Percentiles rank a stretch among this genome's conserved stretches.
These are phyloP conservation scores for Neostethus bicornis DNA, from an alignment of 2,797 vertebrate species.

Conservation along the genomic window DNA sequence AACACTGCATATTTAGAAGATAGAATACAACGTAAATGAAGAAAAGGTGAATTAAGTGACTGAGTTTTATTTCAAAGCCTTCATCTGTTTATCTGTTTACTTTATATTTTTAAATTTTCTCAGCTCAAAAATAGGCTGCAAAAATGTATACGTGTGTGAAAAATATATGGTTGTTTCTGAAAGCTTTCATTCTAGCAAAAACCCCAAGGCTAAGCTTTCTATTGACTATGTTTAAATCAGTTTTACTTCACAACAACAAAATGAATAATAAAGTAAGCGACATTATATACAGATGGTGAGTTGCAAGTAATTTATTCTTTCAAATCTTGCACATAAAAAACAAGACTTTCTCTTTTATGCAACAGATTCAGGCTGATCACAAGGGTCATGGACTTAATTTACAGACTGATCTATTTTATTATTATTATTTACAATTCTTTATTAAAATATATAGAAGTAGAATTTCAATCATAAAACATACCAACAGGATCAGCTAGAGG, in stretches of 20 bases:
- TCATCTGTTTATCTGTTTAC: constrained; percentile 12
- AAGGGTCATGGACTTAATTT: constrained; percentile 35
- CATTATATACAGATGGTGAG: neutral
- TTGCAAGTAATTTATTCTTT: constrained; percentile 18
- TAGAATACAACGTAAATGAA: neutral
- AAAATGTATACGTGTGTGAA: constrained; percentile 4
- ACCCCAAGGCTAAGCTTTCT: neutral
- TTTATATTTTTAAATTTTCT: constrained; percentile 12
- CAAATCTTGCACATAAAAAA: constrained; percentile 2
- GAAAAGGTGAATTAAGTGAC: neutral
- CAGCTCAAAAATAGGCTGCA: constrained; percentile 17
- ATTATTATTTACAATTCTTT: constrained; percentile 30
- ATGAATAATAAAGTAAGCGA: neutral
- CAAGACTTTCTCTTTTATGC: constrained; percentile 1
- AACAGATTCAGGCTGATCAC: constrained; percentile 27
- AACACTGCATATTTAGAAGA: constrained; percentile 7
- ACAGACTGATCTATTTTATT: constrained; percentile 45
- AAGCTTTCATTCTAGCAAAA: neutral
- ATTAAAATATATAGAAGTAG: constrained; percentile 3
- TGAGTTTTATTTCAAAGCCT: constrained; percentile 24
- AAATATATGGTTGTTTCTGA: constrained; percentile 1
- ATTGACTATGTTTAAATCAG: neutral
- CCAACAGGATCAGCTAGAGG: constrained; percentile 5
- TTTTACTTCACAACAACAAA: constrained; percentile 1
- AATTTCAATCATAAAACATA: constrained; percentile 16